A percentile compares a stretch with the other conserved stretches of the same genome.
These are phyloP conservation scores for Malurus elegans DNA, from an alignment of 2,113 vertebrate genomes.

Conservation along the genomic window DNA sequence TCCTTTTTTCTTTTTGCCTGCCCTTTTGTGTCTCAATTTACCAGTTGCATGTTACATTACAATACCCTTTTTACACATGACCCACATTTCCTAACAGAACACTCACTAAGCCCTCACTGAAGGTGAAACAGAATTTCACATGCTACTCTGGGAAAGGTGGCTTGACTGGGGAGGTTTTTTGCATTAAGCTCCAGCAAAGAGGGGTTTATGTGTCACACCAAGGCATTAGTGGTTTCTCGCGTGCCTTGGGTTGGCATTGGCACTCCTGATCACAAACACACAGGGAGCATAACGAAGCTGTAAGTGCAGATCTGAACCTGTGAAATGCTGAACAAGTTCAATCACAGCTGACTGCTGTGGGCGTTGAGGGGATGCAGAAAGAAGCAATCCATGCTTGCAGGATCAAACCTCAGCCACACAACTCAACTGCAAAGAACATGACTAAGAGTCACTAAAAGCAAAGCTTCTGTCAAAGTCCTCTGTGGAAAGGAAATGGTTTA, in stretches of 20 bases:
- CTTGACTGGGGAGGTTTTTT: neutral
- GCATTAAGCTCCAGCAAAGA: neutral
- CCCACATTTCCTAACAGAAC: neutral
- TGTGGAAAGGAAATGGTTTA: neutral
- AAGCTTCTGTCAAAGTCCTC: neutral
- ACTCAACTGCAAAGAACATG: neutral
- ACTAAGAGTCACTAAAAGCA: conserved; percentile 13
- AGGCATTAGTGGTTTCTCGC: neutral
- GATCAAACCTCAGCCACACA: conserved; percentile 21
- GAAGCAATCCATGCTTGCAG: neutral
- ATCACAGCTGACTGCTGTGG: conserved; percentile 34
- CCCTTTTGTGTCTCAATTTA: neutral
- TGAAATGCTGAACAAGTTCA: conserved; percentile 40
- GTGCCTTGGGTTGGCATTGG: neutral
- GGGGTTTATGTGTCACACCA: neutral
- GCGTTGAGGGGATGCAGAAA: neutral
- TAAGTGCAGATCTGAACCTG: conserved; percentile 22
- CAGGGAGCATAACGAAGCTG: neutral
- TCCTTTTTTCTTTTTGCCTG: neutral
- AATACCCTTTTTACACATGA: neutral
- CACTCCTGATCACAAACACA: neutral
- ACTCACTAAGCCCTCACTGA: neutral
- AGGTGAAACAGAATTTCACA: conserved; percentile 16
- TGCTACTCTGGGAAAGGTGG: neutral
- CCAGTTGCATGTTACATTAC: neutral